Base-by-base conservation (phyloP, 2,888 invertebrate genomes). In the Stegana nigrithorax region DNA sequence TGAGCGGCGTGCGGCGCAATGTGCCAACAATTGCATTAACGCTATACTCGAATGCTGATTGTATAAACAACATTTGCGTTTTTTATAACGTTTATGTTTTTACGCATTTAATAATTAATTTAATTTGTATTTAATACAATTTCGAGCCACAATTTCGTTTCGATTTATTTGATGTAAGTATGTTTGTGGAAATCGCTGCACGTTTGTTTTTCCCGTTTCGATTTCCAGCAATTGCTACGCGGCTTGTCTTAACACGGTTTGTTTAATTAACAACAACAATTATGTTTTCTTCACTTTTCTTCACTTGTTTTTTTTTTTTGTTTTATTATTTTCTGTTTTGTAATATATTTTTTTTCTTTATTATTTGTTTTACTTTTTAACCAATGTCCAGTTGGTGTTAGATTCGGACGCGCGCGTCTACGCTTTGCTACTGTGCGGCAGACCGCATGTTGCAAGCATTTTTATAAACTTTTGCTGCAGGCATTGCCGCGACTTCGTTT, bases 381-480 rank as follows among this genome's bases (percentile, higher is more conserved):
- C 14, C 17, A 27, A 26, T 51, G 27, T 29, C 4, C 7, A 17
- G 14, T 17, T 23, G 6, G n/a, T n/a, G 17, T 32, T n/a, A 10
- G 53, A 32, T 32, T 36, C 14, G 32, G 53, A 7, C 59, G 32
- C 42, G 45, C 50, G 69, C 70, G 75, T 70, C 65, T 73, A n/a
- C n/a, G 56, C 67, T 62, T 73, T 66, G 60, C 67, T 68, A 75
- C 75, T 75, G 75, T 77, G 70, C 68, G 61, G 67, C 57, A 73
- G 73, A 71, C 75, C 80, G 80, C 70, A 69, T 73, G 70, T 79
- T 73, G 75, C 78, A 70, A 79, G 72, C 80, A 71, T 64, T 79
- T 75, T 75, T 75, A 75, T 75, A 79, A 75, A 79, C 75, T 75
- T 67, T 68, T 67, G 67, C 65, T 62, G 57, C 67, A 63, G 66